These are phyloP conservation scores for Caloenas nicobarica DNA, from an alignment of 2,113 vertebrate species.

Conservation along the genomic window DNA sequence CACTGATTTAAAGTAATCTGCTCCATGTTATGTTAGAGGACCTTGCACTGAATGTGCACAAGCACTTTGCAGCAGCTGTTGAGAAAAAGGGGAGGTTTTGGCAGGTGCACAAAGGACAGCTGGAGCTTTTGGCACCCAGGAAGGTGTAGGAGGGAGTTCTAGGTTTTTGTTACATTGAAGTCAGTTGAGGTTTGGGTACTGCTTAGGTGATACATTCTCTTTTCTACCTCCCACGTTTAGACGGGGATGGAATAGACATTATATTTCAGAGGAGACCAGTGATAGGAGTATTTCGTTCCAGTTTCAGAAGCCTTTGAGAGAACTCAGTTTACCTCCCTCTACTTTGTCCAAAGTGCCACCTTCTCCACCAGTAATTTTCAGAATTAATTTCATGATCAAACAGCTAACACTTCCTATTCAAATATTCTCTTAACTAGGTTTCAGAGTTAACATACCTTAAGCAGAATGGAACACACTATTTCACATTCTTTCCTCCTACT, in stretches of 20 bases:
- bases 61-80: conserved; percentile 45
- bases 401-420: background rate
- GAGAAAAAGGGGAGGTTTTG: conserved; percentile 37
- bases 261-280: background rate
- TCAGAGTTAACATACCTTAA: background rate
- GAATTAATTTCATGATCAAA: background rate
- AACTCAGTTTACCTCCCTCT: background rate
- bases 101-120: conserved; percentile 64
- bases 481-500: background rate
- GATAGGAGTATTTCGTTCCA: background rate
- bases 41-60: background rate
- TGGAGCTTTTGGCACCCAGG: conserved; percentile 66
- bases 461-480: background rate
- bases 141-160: conserved; percentile 63
- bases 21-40: background rate
- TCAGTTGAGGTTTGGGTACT: conserved; percentile 36
- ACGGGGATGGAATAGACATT: conserved; percentile 2
- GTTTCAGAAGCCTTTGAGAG: background rate
- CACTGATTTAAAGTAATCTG: background rate
- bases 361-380: background rate
- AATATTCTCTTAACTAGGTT: background rate
- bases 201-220: conserved; percentile 52
- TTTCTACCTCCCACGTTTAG: conserved; percentile 47
- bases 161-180: conserved; percentile 47
- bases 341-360: background rate